Conservation (phyloP, 2,113 vertebrate species). For the Rhinichthys klamathensis region DNA sequence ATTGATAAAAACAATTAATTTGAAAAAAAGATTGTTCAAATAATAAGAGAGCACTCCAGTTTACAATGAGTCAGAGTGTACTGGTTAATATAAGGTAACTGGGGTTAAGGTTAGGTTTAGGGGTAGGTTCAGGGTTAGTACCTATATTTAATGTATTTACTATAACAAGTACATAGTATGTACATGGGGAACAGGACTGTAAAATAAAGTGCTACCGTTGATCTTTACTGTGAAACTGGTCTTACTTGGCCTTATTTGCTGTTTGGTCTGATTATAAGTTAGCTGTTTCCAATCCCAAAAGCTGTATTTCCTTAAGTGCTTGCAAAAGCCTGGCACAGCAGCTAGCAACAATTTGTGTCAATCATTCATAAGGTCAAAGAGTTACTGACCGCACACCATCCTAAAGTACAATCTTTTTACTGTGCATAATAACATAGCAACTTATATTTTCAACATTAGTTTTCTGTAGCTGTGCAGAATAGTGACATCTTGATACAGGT, state of each 20-base stretch:
- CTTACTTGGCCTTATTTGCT: not conserved
- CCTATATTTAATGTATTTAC: not conserved
- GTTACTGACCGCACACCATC: slow-evolving; percentile 26
- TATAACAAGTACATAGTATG: no score
- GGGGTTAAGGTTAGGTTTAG: no score
- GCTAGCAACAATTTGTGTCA: not conserved
- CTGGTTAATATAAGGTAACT: no score
- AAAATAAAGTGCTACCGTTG: not conserved
- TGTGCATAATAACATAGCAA: slow-evolving; percentile 47
- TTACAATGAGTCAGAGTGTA: not conserved
- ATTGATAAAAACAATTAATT: not conserved
- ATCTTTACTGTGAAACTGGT: not conserved
- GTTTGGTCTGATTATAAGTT: not conserved
- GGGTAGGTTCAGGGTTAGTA: no score
- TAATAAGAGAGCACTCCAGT: not conserved
- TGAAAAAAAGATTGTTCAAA: not conserved
- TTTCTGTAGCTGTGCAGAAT: slow-evolving; percentile 2
- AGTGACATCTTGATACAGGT: slow-evolving; percentile 36
- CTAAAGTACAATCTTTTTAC: slow-evolving; percentile 9
- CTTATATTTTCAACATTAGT: slow-evolving; percentile 32
- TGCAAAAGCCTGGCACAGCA: not conserved
- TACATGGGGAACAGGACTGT: no score
- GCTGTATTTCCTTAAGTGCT: not conserved
- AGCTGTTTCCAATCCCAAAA: not conserved
- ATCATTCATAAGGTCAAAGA: not conserved